Percentiles rank a stretch among this genome's conserved stretches.
phyloP scores from a whole-genome alignment of 2,113 vertebrate genomes.

The Scolopax mira region DNA sequence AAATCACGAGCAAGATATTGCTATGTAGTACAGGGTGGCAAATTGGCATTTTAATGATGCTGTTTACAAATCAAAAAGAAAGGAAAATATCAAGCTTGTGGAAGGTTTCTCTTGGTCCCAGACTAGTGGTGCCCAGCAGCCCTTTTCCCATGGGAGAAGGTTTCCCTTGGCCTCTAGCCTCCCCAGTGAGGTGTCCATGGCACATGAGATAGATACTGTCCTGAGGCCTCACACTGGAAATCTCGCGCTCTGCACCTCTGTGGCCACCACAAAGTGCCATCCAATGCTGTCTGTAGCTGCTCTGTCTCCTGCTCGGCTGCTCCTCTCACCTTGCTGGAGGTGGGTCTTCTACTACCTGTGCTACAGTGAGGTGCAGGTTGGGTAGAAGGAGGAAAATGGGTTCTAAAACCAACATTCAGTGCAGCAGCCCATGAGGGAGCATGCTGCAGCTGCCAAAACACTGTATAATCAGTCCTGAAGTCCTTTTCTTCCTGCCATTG shows the following conservation, averaged over 20 bases:
- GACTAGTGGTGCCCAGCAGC: background rate
- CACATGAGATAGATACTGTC: background rate
- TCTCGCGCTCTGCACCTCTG: fast-evolving
- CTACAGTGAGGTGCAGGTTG: background rate
- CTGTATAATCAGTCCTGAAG: background rate
- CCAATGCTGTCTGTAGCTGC: background rate
- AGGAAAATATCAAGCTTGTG: background rate
- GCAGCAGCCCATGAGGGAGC: background rate
- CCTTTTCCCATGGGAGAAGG: background rate
- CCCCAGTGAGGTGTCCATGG: fast-evolving
- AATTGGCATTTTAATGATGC: background rate
- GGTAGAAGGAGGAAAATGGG: background rate
- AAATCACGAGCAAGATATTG: background rate
- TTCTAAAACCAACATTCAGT: background rate
- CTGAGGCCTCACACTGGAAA: background rate
- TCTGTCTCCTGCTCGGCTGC: background rate
- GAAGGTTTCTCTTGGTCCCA: background rate
- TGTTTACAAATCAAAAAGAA: background rate
- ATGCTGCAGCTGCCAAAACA: background rate
- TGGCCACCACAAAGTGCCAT: background rate
- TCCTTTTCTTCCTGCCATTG: background rate
- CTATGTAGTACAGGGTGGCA: background rate
- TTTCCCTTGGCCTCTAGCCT: background rate
- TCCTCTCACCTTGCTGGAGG: background rate
- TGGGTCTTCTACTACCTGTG: background rate